Base-by-base conservation (phyloP, 2,888 invertebrate genomes). In the Phyto melanocephala region DNA sequence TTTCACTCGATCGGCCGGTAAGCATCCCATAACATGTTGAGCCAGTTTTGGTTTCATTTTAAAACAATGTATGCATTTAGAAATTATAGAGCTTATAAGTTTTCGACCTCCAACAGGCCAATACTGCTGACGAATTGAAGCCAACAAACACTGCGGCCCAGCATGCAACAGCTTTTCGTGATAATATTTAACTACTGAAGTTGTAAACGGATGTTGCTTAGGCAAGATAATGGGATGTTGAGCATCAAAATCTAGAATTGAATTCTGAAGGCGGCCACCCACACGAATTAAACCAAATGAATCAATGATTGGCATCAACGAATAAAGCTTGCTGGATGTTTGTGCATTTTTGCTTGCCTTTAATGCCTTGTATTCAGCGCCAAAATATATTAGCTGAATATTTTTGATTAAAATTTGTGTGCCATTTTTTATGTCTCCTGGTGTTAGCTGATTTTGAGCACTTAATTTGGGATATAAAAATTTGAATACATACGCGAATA, bases 171-270 rank as follows among this genome's bases (percentile, higher is more conserved):
- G n/a, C n/a, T n/a, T n/a, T n/a, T n/a, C n/a, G n/a, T n/a, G n/a
- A n/a, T 47, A 75, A 22, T 75, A 72, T 28, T 45, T 45, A 42
- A 81, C 80, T 17, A 84, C 54, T 15, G 85, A 50, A 2, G 50
- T 50, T 2, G 80, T 82, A 13, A 82, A 45, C 8, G 79, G 77
- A 54, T 85, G 79, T 37, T 62, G 33, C 40, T 78, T 84, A 6
- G 83, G 85, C 54, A 84, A n/a, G n/a, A n/a, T n/a, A n/a, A n/a
- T n/a, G n/a, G n/a, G n/a, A n/a, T n/a, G n/a, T n/a, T n/a, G n/a
- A 45, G n/a, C n/a, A n/a, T n/a, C 71, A 47, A 77, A 70, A 47
- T 56, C 20, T 8, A 68, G 24, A 50, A 7, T 1, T 1, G 58
- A 60, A n/a, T 67, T 37, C 11, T 65, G 47, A 22, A 76, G 58